phyloP scores from a whole-genome alignment of 2,888 invertebrate species.

The Polyommatus iphigenia region DNA sequence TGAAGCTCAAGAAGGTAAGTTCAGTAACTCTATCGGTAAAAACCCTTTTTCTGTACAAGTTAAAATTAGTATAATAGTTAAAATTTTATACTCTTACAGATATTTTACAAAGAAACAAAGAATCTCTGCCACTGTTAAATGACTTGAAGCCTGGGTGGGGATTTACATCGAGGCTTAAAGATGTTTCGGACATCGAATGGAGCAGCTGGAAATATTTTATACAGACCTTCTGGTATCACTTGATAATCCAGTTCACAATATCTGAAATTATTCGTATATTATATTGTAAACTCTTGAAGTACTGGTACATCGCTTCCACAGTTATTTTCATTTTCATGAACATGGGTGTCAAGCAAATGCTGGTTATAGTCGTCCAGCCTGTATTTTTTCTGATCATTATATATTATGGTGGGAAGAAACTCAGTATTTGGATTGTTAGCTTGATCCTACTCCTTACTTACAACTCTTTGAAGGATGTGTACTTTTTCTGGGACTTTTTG shows the following conservation, averaged over 20 bases:
- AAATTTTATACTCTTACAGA: conserved; percentile 51
- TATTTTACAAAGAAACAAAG: conserved; percentile 52
- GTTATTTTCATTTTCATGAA: conserved; percentile 66
- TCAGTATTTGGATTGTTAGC: conserved; percentile 79
- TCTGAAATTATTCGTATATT: conserved; percentile 72
- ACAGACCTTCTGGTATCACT: conserved; percentile 74
- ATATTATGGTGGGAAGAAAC: conserved; percentile 68
- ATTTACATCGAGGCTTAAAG: conserved; percentile 78
- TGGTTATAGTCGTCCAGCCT: conserved; percentile 79
- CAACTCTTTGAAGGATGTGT: conserved; percentile 71
- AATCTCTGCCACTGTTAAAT: conserved; percentile 48
- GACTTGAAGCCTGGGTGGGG: conserved; percentile 82
- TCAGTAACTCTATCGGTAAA: background rate
- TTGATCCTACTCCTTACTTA: conserved; percentile 70
- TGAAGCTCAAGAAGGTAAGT: conserved; percentile 75
- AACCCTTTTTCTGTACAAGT: too few species aligned
- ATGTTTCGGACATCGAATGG: conserved; percentile 87
- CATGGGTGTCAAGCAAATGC: conserved; percentile 72
- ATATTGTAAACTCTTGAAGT: conserved; percentile 58
- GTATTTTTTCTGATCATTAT: conserved; percentile 70
- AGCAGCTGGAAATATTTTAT: conserved; percentile 81
- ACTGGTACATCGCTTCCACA: conserved; percentile 79
- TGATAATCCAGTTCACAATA: conserved; percentile 76
- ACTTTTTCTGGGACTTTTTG: conserved; percentile 70
- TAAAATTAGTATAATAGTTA: background rate